These are phyloP conservation scores for Pagetopsis macropterus DNA, from an alignment of 2,797 vertebrate genomes.

Conservation along the genomic window DNA sequence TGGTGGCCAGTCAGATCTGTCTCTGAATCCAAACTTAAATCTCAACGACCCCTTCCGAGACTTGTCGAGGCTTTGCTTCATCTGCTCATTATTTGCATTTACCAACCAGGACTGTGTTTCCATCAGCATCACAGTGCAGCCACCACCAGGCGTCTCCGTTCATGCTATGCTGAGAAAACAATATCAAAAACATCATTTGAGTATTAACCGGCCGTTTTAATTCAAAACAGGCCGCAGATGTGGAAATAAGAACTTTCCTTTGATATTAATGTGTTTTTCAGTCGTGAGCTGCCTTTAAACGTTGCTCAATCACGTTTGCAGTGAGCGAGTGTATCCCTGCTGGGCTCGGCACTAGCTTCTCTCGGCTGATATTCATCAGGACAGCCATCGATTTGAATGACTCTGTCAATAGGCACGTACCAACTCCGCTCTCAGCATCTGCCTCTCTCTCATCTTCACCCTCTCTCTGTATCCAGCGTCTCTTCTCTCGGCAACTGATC, in stretches of 20 bases:
- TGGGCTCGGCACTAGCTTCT: slow-evolving; percentile 59
- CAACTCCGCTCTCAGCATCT: slow-evolving; percentile 50
- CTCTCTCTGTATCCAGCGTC: slow-evolving; percentile 29
- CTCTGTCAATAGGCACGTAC: slow-evolving; percentile 73
- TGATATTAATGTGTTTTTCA: slow-evolving; percentile 46
- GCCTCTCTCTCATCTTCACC: slow-evolving; percentile 34
- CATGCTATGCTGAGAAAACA: slow-evolving; percentile 12
- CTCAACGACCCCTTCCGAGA: slow-evolving; percentile 15
- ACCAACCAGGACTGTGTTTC: not conserved
- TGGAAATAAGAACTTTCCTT: slow-evolving; percentile 45
- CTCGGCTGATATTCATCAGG: slow-evolving; percentile 72
- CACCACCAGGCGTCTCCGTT: slow-evolving; percentile 4
- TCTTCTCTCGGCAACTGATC: slow-evolving; percentile 4
- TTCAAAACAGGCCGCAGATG: slow-evolving; percentile 17
- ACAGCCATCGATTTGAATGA: slow-evolving; percentile 74
- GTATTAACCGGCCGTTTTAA: not conserved
- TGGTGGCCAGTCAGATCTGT: slow-evolving; percentile 42
- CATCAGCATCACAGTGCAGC: slow-evolving; percentile 5
- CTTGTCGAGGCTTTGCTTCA: not conserved
- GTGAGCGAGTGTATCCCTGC: slow-evolving; percentile 42
- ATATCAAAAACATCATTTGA: slow-evolving; percentile 19
- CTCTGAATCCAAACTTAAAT: slow-evolving; percentile 38
- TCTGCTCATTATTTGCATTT: slow-evolving; percentile 13
- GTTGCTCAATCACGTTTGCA: slow-evolving; percentile 53
- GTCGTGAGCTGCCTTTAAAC: slow-evolving; percentile 52